phyloP scores from a whole-genome alignment of 2,888 invertebrate genomes.

The Acanthosoma haemorrhoidale region DNA sequence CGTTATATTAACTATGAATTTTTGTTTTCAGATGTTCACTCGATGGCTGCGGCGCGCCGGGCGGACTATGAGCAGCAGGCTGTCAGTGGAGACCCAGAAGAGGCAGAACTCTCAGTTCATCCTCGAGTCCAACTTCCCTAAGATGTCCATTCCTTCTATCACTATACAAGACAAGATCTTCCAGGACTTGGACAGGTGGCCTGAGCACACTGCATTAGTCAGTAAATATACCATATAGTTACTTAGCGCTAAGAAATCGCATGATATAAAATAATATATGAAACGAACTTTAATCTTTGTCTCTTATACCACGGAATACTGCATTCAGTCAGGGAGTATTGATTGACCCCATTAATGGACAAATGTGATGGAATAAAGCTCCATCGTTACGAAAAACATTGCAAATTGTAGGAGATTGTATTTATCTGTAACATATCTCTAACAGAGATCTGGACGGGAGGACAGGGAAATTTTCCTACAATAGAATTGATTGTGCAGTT shows the following conservation, averaged over 20 bases:
- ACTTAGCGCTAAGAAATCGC: neutral
- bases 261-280: no score
- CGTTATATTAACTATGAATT: neutral
- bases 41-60: conserved; percentile 23
- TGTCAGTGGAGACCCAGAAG: neutral
- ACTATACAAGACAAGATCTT: conserved; percentile 58
- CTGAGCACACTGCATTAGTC: conserved; percentile 59
- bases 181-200: conserved; percentile 53
- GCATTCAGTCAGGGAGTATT: no score
- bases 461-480: no score
- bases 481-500: no score
- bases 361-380: no score
- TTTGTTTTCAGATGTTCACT: conserved; percentile 19
- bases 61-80: neutral
- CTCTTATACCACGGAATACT: no score
- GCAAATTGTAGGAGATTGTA: no score
- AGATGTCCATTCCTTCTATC: conserved; percentile 46
- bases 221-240: conserved; percentile 45
- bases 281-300: no score
- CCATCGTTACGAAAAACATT: no score
- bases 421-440: no score
- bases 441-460: no score
- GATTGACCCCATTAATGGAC: no score
- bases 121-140: conserved; percentile 55
- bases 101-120: conserved; percentile 14